phyloP scores from a whole-genome alignment of 2,113 vertebrate species.

The Engraulis encrasicolus region DNA sequence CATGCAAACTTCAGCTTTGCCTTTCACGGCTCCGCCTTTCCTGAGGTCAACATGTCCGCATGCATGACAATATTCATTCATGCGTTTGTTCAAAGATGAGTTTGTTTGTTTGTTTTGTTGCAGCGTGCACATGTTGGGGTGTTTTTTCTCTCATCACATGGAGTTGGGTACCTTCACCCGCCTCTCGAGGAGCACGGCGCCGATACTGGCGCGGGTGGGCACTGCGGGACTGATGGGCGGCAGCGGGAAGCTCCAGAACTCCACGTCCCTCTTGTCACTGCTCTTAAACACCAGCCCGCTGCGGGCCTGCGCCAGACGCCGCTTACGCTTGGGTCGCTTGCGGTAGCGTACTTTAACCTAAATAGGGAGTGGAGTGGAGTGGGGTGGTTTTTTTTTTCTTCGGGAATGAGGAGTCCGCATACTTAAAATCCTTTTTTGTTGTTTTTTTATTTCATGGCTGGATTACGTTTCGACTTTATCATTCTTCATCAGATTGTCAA shows the following conservation, averaged over 20 bases:
- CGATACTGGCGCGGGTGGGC: conserved; percentile 45
- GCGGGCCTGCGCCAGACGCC: conserved; percentile 73
- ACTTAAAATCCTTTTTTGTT: too few species aligned
- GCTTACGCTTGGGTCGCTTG: conserved; percentile 64
- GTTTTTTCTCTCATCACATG: neutral
- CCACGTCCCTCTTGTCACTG: conserved; percentile 62
- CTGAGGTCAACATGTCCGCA: neutral
- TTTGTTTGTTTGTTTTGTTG: neutral
- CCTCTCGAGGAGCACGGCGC: conserved; percentile 44
- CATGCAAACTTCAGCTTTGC: conserved; percentile 8
- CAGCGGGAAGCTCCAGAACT: conserved; percentile 78
- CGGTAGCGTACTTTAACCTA: conserved; percentile 61
- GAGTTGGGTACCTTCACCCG: conserved; percentile 70
- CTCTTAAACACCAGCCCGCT: conserved; percentile 68
- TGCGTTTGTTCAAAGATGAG: too few species aligned
- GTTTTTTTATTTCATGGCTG: too few species aligned
- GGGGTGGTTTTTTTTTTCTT: too few species aligned
- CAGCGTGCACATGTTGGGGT: neutral
- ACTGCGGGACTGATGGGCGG: conserved; percentile 71
- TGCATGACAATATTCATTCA: conserved; percentile 2
- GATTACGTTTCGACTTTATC: too few species aligned
- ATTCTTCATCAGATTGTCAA: too few species aligned
- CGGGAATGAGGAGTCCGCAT: too few species aligned
- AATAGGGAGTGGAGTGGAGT: too few species aligned
- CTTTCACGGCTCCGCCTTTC: neutral